These are phyloP conservation scores for Stichodactyla mertensii DNA, from an alignment of 64 coral and sea anemone species.

Conservation along the genomic window DNA sequence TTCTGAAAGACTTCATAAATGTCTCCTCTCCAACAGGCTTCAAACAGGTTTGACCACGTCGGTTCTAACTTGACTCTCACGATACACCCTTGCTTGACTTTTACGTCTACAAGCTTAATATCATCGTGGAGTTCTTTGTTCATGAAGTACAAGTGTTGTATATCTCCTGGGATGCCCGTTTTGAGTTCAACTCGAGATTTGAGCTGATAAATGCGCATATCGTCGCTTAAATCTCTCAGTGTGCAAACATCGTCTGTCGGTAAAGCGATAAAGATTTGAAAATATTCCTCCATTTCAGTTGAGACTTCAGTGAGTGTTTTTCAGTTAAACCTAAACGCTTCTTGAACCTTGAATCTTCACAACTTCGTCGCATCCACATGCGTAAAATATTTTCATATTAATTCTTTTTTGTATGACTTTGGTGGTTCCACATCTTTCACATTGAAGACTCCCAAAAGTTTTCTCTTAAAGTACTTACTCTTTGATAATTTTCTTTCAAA, in stretches of 20 bases:
- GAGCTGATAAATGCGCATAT: slow-evolving; percentile 69
- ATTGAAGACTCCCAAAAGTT: too few species aligned
- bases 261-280: slow-evolving; percentile 76
- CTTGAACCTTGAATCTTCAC: not conserved
- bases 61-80: slow-evolving; percentile 68
- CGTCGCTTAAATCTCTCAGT: slow-evolving; percentile 39
- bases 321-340: not conserved
- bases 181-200: slow-evolving; percentile 81
- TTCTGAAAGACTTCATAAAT: slow-evolving; percentile 96
- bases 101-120: slow-evolving; percentile 40
- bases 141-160: slow-evolving; percentile 83
- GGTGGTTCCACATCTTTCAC: too few species aligned
- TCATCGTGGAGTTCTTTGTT: slow-evolving; percentile 63
- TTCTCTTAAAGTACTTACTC: too few species aligned
- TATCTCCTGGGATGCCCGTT: slow-evolving; percentile 84
- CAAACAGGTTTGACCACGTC: slow-evolving; percentile 66
- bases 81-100: slow-evolving; percentile 82
- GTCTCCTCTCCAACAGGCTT: slow-evolving; percentile 88
- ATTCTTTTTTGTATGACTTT: too few species aligned
- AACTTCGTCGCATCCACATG: too few species aligned
- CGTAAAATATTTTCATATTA: too few species aligned
- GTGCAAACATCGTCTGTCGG: slow-evolving; percentile 80
- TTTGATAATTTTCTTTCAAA: too few species aligned
- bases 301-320: not conserved
- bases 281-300: slow-evolving; percentile 4